These are phyloP conservation scores for Stenoptilia bipunctidactyla DNA, from an alignment of 2,888 invertebrate genomes.

Conservation along the genomic window DNA sequence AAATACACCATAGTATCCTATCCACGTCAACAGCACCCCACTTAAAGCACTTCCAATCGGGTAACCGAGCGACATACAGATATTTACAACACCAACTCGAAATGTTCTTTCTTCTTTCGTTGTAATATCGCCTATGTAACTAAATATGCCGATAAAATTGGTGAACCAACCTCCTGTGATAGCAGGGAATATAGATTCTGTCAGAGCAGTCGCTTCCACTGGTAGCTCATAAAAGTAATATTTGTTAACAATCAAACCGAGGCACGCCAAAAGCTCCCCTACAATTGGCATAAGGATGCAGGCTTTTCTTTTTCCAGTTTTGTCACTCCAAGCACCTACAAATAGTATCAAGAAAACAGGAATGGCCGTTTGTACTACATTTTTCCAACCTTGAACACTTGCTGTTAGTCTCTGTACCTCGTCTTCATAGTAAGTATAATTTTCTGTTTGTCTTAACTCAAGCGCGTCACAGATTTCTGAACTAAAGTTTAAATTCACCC, in stretches of 20 bases:
- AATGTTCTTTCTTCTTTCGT: constrained; percentile 84
- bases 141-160: constrained; percentile 88
- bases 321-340: constrained; percentile 79
- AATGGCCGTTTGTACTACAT: constrained; percentile 78
- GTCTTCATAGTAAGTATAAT: constrained; percentile 44
- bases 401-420: constrained; percentile 76
- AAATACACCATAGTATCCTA: constrained; percentile 87
- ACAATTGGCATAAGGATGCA: constrained; percentile 80
- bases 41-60: constrained; percentile 90
- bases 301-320: constrained; percentile 72
- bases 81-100: constrained; percentile 87
- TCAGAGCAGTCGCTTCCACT: constrained; percentile 82
- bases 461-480: constrained; percentile 77
- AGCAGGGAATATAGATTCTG: constrained; percentile 85
- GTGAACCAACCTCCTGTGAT: constrained; percentile 89
- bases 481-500: constrained; percentile 78
- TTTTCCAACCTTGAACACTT: constrained; percentile 81
- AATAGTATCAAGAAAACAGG: constrained; percentile 80
- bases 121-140: constrained; percentile 89
- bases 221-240: constrained; percentile 80
- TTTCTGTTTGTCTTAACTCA: constrained; percentile 72
- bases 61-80: constrained; percentile 88
- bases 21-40: constrained; percentile 78
- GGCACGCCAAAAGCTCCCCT: constrained; percentile 77
- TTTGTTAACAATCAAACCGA: constrained; percentile 78